These are phyloP conservation scores for Pseudochromis fuscus DNA, from an alignment of 2,797 vertebrate genomes.

Conservation along the genomic window DNA sequence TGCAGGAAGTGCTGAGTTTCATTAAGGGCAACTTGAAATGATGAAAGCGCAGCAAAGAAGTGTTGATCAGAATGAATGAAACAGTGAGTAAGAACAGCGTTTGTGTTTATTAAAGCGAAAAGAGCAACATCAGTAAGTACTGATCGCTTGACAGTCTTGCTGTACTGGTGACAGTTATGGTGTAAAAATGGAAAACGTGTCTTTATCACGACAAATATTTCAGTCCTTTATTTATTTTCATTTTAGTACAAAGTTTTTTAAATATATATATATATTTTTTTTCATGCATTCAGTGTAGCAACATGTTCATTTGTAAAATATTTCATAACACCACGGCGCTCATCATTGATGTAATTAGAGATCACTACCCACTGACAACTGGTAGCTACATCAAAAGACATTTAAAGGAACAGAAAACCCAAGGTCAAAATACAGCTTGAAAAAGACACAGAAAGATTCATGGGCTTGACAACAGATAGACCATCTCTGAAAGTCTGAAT, in stretches of 20 bases:
- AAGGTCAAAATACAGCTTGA: too few relatives aligned
- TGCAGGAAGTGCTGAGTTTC: conserved; percentile 70
- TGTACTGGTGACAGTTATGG: background rate
- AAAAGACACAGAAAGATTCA: too few relatives aligned
- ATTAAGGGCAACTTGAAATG: conserved; percentile 57
- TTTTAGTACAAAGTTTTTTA: background rate
- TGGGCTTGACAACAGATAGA: too few relatives aligned
- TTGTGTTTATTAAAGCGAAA: conserved; percentile 15
- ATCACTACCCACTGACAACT: background rate
- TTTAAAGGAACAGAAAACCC: too few relatives aligned
- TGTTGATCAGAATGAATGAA: conserved; percentile 38
- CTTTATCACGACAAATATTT: too few relatives aligned
- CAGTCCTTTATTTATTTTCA: background rate
- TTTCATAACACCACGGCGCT: background rate
- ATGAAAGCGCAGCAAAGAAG: conserved; percentile 39
- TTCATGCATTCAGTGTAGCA: background rate
- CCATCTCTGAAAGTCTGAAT: too few relatives aligned
- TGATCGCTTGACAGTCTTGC: background rate
- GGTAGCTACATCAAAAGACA: background rate
- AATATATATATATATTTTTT: background rate
- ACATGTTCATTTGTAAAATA: background rate
- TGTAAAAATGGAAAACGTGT: background rate
- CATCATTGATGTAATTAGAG: background rate
- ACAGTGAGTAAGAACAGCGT: conserved; percentile 12
- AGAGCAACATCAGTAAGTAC: background rate